Percentiles rank a stretch among this genome's conserved stretches.
Conservation (phyloP, 2,888 invertebrate species). For the Cryptocheilus praepositus region DNA sequence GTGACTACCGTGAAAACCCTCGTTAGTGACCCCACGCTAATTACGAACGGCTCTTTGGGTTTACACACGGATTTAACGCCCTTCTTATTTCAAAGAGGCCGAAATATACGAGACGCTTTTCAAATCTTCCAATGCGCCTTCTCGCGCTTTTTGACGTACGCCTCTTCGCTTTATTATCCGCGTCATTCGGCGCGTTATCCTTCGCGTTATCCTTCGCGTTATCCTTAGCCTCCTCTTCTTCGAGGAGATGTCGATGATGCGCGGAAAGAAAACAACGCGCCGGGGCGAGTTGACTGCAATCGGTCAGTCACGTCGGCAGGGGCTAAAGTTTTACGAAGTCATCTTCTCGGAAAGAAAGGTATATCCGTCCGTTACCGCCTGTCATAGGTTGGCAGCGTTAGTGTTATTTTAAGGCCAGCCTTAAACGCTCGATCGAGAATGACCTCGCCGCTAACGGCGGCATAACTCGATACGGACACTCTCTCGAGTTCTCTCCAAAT, state of each 20-base stretch:
- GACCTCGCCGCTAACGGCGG: no score
- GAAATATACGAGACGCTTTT: constrained; percentile 43
- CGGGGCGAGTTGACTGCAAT: constrained; percentile 27
- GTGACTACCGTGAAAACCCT: constrained; percentile 59
- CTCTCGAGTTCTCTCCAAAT: no score
- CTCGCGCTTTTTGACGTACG: no score
- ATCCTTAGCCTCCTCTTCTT: neutral
- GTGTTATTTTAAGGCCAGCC: constrained; percentile 69
- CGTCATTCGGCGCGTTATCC: no score
- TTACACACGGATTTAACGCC: constrained; percentile 68
- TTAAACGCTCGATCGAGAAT: constrained; percentile 36
- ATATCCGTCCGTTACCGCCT: constrained; percentile 56
- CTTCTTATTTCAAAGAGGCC: constrained; percentile 62
- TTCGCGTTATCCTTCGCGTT: no score
- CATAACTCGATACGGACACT: no score
- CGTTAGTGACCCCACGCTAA: constrained; percentile 68
- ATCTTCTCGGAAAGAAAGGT: constrained; percentile 70
- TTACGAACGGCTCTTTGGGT: constrained; percentile 64
- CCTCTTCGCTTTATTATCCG: no score
- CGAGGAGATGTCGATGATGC: neutral
- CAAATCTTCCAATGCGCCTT: constrained; percentile 36
- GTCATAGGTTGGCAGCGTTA: constrained; percentile 52
- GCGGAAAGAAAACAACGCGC: constrained; percentile 16
- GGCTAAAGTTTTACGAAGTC: constrained; percentile 69
- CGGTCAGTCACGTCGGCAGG: constrained; percentile 55